These are phyloP conservation scores for Carassius auratus DNA, from an alignment of 2,113 vertebrate species.

Conservation along the genomic window DNA sequence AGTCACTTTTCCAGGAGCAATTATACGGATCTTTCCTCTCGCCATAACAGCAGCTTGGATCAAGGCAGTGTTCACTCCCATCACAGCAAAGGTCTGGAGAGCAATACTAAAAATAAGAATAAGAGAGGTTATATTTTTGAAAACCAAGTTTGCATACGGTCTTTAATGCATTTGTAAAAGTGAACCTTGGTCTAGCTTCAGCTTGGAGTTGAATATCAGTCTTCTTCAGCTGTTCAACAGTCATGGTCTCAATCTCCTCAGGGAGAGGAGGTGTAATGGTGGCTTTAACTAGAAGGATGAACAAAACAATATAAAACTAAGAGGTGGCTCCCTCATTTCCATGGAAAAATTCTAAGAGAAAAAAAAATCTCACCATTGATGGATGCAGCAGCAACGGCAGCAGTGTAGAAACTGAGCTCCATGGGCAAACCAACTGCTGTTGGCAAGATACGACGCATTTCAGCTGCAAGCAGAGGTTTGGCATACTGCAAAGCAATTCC, in stretches of 20 bases:
- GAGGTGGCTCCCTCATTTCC: neutral
- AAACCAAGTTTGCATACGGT: too few relatives aligned
- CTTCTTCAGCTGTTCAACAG: slow-evolving; percentile 62
- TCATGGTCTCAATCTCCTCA: slow-evolving; percentile 65
- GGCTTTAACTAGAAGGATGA: slow-evolving; percentile 59
- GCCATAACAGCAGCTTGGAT: slow-evolving; percentile 76
- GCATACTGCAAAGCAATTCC: slow-evolving; percentile 63
- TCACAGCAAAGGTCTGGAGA: slow-evolving; percentile 72
- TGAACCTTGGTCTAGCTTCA: slow-evolving; percentile 73
- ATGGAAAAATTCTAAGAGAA: neutral
- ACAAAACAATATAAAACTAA: neutral
- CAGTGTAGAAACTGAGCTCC: slow-evolving; percentile 72
- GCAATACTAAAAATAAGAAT: slow-evolving; percentile 68
- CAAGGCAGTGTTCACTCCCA: slow-evolving; percentile 81
- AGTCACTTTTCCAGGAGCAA: slow-evolving; percentile 69
- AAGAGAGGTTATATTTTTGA: neutral
- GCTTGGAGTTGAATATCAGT: slow-evolving; percentile 65
- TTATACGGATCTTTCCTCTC: slow-evolving; percentile 66
- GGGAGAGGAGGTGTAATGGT: slow-evolving; percentile 63
- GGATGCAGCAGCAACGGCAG: slow-evolving; percentile 69
- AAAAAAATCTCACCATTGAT: neutral
- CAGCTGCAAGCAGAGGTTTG: slow-evolving; percentile 72
- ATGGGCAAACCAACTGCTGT: slow-evolving; percentile 78
- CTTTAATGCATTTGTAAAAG: neutral
- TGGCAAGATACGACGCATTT: slow-evolving; percentile 75